These are phyloP conservation scores for Dendronephthya gigantea DNA, from an alignment of 64 coral and sea anemone species.

Conservation along the genomic window DNA sequence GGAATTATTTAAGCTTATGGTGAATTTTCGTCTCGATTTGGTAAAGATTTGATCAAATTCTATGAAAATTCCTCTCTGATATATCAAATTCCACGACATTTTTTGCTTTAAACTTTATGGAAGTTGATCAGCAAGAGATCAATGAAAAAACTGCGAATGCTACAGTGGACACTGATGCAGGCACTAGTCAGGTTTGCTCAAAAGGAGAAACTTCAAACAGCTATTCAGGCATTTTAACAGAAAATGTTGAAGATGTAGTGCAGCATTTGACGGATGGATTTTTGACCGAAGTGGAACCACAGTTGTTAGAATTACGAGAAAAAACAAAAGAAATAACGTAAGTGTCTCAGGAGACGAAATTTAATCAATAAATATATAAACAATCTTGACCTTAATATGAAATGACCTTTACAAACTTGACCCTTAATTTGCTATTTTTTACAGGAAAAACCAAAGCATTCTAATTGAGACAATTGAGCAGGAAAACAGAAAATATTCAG, in stretches of 20 bases:
- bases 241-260: background rate
- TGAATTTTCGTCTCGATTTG: no score
- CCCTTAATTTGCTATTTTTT: background rate
- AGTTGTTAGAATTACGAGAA: background rate
- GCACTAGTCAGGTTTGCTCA: background rate
- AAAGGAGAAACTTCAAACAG: background rate
- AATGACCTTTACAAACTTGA: no score
- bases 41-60: background rate
- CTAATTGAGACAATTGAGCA: constrained; percentile 1
- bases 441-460: background rate
- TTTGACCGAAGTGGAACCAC: background rate
- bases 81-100: background rate
- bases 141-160: background rate
- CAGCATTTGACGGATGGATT: background rate
- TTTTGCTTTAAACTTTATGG: background rate
- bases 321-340: constrained; percentile 10
- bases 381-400: no score
- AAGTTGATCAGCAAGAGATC: background rate
- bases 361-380: no score
- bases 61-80: background rate
- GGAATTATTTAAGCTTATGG: no score
- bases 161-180: background rate
- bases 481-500: constrained; percentile 16
- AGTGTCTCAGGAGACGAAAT: no score
- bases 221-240: background rate